Percentiles rank a stretch among this genome's conserved stretches.
Conservation (phyloP, 2,797 vertebrate genomes). For the Nannoperca obscura region DNA sequence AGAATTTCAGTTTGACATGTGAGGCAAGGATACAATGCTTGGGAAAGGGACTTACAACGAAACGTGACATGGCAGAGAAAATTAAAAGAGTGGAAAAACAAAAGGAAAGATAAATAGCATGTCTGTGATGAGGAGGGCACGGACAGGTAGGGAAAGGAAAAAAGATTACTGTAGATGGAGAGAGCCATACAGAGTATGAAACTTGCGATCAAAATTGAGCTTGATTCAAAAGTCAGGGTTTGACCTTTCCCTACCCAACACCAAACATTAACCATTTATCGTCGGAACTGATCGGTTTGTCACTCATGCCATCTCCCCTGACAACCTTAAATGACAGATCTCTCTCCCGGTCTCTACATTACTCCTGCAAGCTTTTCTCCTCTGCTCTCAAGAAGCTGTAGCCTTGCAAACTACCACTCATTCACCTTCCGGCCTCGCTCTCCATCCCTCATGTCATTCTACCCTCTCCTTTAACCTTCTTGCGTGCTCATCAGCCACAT, state of each 20-base stretch:
- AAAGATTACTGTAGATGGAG: conserved; percentile 23
- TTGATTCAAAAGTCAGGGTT: conserved; percentile 51
- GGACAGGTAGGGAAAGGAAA: conserved; percentile 3
- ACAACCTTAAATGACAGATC: conserved; percentile 69
- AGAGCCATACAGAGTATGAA: conserved; percentile 25
- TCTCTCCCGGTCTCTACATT: conserved; percentile 4
- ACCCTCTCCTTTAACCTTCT: not conserved
- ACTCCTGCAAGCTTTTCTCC: conserved; percentile 30
- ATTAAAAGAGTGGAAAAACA: not conserved
- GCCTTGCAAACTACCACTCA: conserved; percentile 11
- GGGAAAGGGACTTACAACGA: not conserved
- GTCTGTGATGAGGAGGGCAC: conserved; percentile 16
- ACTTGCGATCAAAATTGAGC: conserved; percentile 35
- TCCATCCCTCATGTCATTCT: not conserved
- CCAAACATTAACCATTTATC: conserved; percentile 68
- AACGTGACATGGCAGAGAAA: not conserved
- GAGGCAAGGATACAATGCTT: not conserved
- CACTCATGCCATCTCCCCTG: conserved; percentile 47
- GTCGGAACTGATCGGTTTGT: conserved; percentile 67
- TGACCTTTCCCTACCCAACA: conserved; percentile 75
- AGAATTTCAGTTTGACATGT: not conserved
- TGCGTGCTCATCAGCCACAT: not conserved
- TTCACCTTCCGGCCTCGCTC: conserved; percentile 3
- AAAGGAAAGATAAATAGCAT: conserved; percentile 16
- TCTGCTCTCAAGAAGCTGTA: conserved; percentile 16